Base-by-base conservation (phyloP, 2,113 vertebrate genomes). In the Engystomops pustulosus region DNA sequence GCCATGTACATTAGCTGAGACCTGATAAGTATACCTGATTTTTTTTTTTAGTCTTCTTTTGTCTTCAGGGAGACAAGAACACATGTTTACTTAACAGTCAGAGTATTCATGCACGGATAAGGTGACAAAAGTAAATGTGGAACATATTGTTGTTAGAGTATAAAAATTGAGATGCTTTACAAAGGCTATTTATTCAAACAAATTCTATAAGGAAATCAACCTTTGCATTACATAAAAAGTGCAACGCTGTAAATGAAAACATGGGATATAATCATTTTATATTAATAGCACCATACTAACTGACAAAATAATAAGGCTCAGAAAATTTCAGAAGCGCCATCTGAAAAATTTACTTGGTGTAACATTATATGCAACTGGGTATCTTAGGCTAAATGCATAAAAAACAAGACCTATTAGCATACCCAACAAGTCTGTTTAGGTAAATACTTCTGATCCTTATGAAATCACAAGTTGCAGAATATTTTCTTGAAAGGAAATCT, bases 231-330 rank as follows among this genome's bases (percentile, higher is more conserved):
- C 10, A 53, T 18, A 76, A 76, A n/a, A 55, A 14, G 44, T 32
- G 6, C 12, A 76, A 36, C 1, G 1, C 9, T 32, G 34, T 47
- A 3, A 58, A 77, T 55, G 11, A 1, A 77, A 77, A 60, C 11
- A 58, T 27, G 51, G 51, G 20, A 58, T 49, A 23, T 30, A 44
- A 79, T 67, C 34, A 38, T 34, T 79, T 45, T 30, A 6, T n/a
- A n/a, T n/a, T n/a, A 47, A 65, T 32, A 80, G 78, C 78, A 80
- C 78, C 78, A 47, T 80, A 45, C 49, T 41, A 60, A 55, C 18
- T n/a, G n/a, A n/a, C n/a, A n/a, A n/a, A n/a, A n/a, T n/a, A n/a
- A n/a, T n/a, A n/a, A n/a, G n/a, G n/a, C n/a, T n/a, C n/a, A n/a
- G n/a, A n/a, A n/a, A n/a, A n/a, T n/a, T n/a, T n/a, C n/a, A n/a